Base-by-base conservation (phyloP, 2,797 vertebrate species). In the Poeciliopsis paucimaculata region DNA sequence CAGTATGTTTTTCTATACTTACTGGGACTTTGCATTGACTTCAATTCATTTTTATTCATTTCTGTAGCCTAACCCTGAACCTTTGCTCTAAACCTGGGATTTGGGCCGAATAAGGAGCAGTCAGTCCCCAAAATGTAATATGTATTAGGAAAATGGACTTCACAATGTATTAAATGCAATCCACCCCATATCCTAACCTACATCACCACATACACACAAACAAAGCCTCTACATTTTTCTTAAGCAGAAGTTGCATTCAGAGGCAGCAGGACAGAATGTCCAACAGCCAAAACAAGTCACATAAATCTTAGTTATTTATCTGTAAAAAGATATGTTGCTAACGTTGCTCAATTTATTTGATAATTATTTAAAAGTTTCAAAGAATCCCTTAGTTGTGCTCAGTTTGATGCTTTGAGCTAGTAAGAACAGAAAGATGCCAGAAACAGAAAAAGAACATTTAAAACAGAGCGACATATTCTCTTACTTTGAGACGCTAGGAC, bases 261-360 rank as follows among this genome's bases (percentile, higher is more conserved):
- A 3, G 8, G 12, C 1, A 3, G 12, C 26, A 45, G 2, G 41
- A 71, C 13, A 46, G 6, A 76, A 76, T 51, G 36, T 47, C 28
- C 43, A 80, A 18, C 31, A 78, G 39, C 11, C 41, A 23, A 66
- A 72, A 62, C 20, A 64, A 68, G 41, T 5, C 26, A 49, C 9
- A 47, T 13, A 2, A 8, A 34, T 11, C n/a, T 23, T 2, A 1
- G 2, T 81, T 80, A 13, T 28, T 53, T 15, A 53, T 64, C 20
- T 73, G 6, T 12, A 73, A 71, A 83, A 45, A 51, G n/a, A 31
- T 16, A 62, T 77, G 39, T 36, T 31, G 46, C 31, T 72, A 76
- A 66, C 49, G 23, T 51, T 88, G 53, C 68, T 41, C 73, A 45
- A 84, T 74, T 82, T 46, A 73, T 85, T 73, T 79, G 31, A 73